Percentiles rank a stretch among this genome's conserved stretches.
Conservation (phyloP, 2,888 invertebrate genomes). For the Athripsodes cinereus region DNA sequence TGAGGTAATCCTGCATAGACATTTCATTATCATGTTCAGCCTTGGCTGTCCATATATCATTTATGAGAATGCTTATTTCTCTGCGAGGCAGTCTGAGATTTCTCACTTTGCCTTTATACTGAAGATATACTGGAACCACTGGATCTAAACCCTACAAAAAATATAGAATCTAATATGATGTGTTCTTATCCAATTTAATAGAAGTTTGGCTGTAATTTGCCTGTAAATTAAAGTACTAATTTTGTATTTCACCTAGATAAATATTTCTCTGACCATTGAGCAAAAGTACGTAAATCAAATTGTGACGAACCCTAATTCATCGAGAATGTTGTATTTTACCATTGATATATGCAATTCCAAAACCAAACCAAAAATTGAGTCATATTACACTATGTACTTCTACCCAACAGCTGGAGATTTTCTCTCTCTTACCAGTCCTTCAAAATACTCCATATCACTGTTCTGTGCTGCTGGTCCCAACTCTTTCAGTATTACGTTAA, state of each 20-base stretch:
- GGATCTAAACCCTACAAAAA: conserved; percentile 43
- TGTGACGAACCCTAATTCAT: too few species aligned
- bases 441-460: conserved; percentile 44
- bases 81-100: conserved; percentile 47
- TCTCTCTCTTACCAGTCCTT: conserved; percentile 46
- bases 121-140: conserved; percentile 41
- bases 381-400: too few species aligned
- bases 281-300: too few species aligned
- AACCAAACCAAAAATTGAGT: too few species aligned
- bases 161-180: background rate
- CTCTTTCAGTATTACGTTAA: conserved; percentile 44
- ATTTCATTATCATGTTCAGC: conserved; percentile 30
- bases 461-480: conserved; percentile 46
- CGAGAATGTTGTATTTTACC: too few species aligned
- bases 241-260: too few species aligned
- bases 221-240: too few species aligned
- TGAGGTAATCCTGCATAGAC: conserved; percentile 44
- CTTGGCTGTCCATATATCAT: conserved; percentile 46
- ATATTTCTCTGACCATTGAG: too few species aligned
- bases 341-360: too few species aligned
- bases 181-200: too few species aligned
- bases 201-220: too few species aligned
- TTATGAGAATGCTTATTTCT: conserved; percentile 44
- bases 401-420: too few species aligned
- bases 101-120: conserved; percentile 43